Conservation (phyloP, 2,888 invertebrate genomes). For the Darwinula stevensoni region DNA sequence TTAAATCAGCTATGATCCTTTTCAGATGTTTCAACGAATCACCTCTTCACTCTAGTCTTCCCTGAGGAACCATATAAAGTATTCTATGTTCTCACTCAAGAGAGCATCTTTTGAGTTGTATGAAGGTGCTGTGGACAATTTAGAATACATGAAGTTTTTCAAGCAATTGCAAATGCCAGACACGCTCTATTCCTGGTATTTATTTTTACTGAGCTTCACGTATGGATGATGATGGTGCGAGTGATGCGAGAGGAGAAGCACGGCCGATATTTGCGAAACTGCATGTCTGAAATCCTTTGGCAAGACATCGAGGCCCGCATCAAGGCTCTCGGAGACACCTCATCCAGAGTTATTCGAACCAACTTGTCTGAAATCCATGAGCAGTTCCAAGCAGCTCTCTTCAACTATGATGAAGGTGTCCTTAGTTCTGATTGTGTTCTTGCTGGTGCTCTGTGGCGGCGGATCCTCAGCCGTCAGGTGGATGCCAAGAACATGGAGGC, state of each 20-base stretch:
- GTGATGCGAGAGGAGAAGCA: slow-evolving; percentile 36
- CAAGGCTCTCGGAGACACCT: neutral
- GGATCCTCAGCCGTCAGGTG: slow-evolving; percentile 37
- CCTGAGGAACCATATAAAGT: too few species aligned
- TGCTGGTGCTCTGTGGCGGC: slow-evolving; percentile 51
- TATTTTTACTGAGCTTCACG: slow-evolving; percentile 58
- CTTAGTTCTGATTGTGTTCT: slow-evolving; percentile 38
- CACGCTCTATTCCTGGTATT: slow-evolving; percentile 68
- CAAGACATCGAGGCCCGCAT: slow-evolving; percentile 20
- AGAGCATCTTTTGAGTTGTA: neutral
- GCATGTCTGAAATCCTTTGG: slow-evolving; percentile 53
- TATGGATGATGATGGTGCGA: slow-evolving; percentile 55
- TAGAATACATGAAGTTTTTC: neutral
- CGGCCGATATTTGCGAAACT: slow-evolving; percentile 37
- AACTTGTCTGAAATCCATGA: neutral
- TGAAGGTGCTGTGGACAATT: neutral
- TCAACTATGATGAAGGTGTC: slow-evolving; percentile 64
- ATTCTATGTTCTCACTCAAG: too few species aligned
- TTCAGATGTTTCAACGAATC: too few species aligned
- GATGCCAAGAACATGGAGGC: slow-evolving; percentile 33
- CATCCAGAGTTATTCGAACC: neutral
- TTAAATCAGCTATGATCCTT: too few species aligned
- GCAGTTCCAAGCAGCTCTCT: slow-evolving; percentile 41
- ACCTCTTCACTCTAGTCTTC: too few species aligned
- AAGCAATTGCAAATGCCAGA: slow-evolving; percentile 38